These are phyloP conservation scores for Laticauda laticaudata DNA, from an alignment of 2,113 vertebrate genomes.

Conservation along the genomic window DNA sequence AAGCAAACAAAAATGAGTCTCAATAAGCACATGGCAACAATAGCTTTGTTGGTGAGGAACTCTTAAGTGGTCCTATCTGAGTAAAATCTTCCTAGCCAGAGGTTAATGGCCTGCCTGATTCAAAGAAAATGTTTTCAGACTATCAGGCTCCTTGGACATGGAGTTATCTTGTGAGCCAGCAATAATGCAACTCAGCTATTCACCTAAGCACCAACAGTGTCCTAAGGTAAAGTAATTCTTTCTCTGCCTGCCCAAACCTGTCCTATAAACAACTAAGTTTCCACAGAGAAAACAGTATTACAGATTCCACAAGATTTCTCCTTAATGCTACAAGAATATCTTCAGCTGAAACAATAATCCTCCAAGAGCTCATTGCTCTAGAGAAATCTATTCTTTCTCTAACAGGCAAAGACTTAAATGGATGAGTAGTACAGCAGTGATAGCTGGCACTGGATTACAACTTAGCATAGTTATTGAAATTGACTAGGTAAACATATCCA, in stretches of 20 bases:
- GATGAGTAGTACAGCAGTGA: background rate
- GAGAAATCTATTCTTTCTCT: fast-evolving
- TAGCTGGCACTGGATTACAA: background rate
- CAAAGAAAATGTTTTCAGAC: conserved; percentile 57
- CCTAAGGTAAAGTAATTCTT: conserved; percentile 68
- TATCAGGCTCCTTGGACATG: conserved; percentile 65
- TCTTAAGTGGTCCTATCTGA: conserved; percentile 12
- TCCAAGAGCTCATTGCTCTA: background rate
- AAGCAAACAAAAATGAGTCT: background rate
- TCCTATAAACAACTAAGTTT: conserved; percentile 58
- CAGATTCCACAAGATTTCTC: conserved; percentile 24
- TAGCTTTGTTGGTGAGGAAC: conserved; percentile 28
- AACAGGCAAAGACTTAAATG: fast-evolving
- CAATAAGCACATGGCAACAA: background rate
- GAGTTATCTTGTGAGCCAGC: conserved; percentile 50
- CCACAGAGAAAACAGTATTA: background rate
- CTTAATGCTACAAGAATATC: background rate
- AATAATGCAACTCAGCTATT: conserved; percentile 48
- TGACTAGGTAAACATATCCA: background rate
- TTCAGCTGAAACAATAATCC: background rate
- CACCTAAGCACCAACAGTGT: conserved; percentile 55
- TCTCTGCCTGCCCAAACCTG: conserved; percentile 51
- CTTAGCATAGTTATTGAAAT: background rate
- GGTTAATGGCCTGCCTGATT: conserved; percentile 29
- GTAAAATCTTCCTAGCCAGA: conserved; percentile 34